These are phyloP conservation scores for Pyrochroa serraticornis DNA, from an alignment of 2,888 invertebrate genomes.

Conservation along the genomic window DNA sequence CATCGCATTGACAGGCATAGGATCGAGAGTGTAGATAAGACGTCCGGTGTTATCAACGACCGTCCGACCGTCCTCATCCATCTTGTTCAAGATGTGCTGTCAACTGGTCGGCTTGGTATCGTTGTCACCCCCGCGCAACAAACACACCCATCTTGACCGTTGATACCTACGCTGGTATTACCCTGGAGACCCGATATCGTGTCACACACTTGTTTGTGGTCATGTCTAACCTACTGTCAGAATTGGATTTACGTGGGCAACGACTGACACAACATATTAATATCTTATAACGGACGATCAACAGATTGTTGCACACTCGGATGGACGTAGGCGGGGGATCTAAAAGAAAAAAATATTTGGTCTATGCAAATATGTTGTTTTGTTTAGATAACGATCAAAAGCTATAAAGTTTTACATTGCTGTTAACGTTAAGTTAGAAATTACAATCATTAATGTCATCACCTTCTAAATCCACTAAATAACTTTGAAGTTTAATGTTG, in stretches of 20 bases:
- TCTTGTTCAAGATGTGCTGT: slow-evolving; percentile 15
- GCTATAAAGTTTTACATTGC: too few relatives aligned
- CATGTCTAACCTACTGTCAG: slow-evolving; percentile 15
- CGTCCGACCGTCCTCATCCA: slow-evolving; percentile 18
- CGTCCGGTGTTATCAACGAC: slow-evolving; percentile 21
- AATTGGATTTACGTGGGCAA: slow-evolving; percentile 6
- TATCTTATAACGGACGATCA: not conserved
- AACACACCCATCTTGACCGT: slow-evolving; percentile 13
- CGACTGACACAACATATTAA: slow-evolving; percentile 20
- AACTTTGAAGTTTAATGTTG: too few relatives aligned
- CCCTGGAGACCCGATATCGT: slow-evolving; percentile 10
- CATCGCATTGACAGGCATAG: slow-evolving; percentile 22
- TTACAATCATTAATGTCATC: too few relatives aligned
- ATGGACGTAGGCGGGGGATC: too few relatives aligned
- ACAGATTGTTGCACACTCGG: too few relatives aligned
- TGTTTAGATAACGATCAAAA: too few relatives aligned
- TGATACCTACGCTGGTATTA: too few relatives aligned
- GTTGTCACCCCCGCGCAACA: not conserved
- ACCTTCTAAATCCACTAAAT: too few relatives aligned
- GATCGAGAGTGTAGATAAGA: slow-evolving; percentile 12
- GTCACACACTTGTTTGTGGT: slow-evolving; percentile 16
- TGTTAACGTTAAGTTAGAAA: too few relatives aligned
- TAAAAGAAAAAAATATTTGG: too few relatives aligned
- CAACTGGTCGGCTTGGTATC: not conserved
- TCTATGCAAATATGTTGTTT: too few relatives aligned